Base-by-base conservation (phyloP, 2,888 invertebrate species). In the Ceramica pisi region DNA sequence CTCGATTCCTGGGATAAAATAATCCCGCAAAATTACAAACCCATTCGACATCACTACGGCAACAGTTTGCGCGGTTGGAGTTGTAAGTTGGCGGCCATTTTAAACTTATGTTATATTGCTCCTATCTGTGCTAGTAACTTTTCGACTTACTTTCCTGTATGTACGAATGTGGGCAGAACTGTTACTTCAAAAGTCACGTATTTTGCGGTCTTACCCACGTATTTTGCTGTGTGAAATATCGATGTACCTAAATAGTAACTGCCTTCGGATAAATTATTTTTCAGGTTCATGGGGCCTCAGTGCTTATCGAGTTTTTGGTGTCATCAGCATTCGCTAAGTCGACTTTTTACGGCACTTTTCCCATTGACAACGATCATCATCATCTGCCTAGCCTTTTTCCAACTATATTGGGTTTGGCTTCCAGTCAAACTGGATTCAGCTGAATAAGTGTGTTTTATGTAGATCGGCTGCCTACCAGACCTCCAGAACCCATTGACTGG, bases 91-190 rank as follows among this genome's bases (percentile, higher is more conserved):
- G 67, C 35, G 66, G 75, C 79, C 82, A 83, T 87, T 85, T 87
- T 85, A 83, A 87, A 86, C 87, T 86, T 85, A 84, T 82, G 84
- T 86, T 84, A 84, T 83, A 87, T 86, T 76, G 70, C 67, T 31
- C 53, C 53, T 83, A 78, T 79, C 84, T 75, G 50, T 76, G 60
- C 51, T 59, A 56, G 68, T 71, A 69, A 77, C 71, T 81, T 82
- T 80, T 71, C 38, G 57, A 68, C 65, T 71, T 62, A 56, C 55
- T 64, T 55, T 38, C 16, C 26, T 6, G 46, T 63, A 66, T 14
- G 26, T 76, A 59, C 38, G 67, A 71, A 83, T 76, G 65, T 70
- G 46, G 53, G 1, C 23, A 23, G 10, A 62, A 59, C 19, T 51
- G 48, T 68, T 64, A 38, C 51, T 46, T 67, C 60, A 12, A 4